Percentiles rank a stretch among this genome's conserved stretches.
These are phyloP conservation scores for Ceyx erithaca DNA, from an alignment of 2,797 vertebrate genomes.

Conservation along the genomic window DNA sequence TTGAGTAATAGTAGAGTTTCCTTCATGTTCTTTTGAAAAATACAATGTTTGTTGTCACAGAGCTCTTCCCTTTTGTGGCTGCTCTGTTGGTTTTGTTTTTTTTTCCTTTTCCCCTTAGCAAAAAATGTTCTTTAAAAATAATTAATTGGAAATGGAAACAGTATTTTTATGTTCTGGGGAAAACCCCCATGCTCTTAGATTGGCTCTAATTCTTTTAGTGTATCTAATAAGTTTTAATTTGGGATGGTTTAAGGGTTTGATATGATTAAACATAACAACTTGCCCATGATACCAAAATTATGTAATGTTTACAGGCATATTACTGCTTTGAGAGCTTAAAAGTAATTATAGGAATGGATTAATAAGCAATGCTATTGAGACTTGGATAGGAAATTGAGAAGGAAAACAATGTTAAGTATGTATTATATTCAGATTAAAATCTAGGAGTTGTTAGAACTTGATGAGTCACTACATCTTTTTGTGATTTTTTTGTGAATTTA, in stretches of 20 bases:
- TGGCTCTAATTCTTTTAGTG: rapidly evolving
- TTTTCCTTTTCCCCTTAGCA: not conserved
- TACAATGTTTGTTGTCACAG: not conserved
- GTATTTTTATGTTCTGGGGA: not conserved
- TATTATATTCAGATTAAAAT: not conserved
- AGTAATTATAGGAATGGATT: not conserved
- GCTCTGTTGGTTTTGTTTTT: not conserved
- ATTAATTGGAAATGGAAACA: not conserved
- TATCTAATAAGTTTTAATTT: not conserved
- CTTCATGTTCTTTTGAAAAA: not conserved
- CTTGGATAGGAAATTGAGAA: not conserved
- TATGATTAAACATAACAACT: not conserved
- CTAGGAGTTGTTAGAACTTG: not conserved
- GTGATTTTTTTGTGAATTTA: not conserved
- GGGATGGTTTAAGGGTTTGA: not conserved
- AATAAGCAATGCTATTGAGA: not conserved
- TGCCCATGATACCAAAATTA: not conserved
- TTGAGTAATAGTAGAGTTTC: not conserved
- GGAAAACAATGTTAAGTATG: not conserved
- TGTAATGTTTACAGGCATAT: not conserved
- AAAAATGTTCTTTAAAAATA: not conserved
- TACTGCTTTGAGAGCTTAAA: not conserved
- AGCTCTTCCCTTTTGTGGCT: not conserved
- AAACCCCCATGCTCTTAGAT: not conserved
- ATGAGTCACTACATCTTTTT: not conserved